These are phyloP conservation scores for Drosophila ambigua DNA, from an alignment of 1,140 invertebrate genomes.

Conservation along the genomic window DNA sequence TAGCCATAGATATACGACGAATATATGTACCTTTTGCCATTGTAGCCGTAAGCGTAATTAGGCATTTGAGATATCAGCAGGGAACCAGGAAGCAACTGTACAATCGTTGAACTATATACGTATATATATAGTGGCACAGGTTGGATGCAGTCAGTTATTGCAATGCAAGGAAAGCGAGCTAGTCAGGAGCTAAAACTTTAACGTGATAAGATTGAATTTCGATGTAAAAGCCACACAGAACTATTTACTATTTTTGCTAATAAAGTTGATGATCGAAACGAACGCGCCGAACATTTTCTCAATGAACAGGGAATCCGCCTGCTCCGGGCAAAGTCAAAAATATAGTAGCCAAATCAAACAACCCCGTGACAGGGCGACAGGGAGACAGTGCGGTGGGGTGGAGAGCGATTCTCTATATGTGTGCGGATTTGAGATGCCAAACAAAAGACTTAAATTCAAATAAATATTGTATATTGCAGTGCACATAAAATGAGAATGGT, in stretches of 20 bases:
- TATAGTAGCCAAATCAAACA: conserved; percentile 74
- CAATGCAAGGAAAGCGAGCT: conserved; percentile 77
- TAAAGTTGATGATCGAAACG: conserved; percentile 72
- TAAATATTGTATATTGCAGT: conserved; percentile 82
- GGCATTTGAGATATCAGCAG: conserved; percentile 35
- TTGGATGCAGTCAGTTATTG: conserved; percentile 46
- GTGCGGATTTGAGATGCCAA: conserved; percentile 76
- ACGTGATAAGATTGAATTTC: conserved; percentile 69
- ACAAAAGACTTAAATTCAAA: conserved; percentile 83
- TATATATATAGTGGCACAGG: background rate
- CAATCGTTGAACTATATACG: conserved; percentile 28
- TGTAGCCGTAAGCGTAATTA: conserved; percentile 29
- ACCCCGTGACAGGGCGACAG: conserved; percentile 47
- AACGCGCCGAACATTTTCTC: conserved; percentile 17
- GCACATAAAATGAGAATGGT: conserved; percentile 76
- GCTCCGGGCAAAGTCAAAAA: conserved; percentile 22
- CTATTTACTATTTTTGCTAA: conserved; percentile 74
- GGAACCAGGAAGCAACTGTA: conserved; percentile 1
- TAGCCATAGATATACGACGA: conserved; percentile 50
- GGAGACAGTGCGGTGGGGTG: too few species aligned
- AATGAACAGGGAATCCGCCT: background rate
- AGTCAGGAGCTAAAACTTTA: conserved; percentile 68
- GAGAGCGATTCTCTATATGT: conserved; percentile 23
- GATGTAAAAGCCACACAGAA: conserved; percentile 60
- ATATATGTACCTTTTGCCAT: conserved; percentile 63